A percentile compares a stretch with the other conserved stretches of the same genome.
Conservation (phyloP, 2,888 invertebrate species). For the Rhyacophila evoluta region DNA sequence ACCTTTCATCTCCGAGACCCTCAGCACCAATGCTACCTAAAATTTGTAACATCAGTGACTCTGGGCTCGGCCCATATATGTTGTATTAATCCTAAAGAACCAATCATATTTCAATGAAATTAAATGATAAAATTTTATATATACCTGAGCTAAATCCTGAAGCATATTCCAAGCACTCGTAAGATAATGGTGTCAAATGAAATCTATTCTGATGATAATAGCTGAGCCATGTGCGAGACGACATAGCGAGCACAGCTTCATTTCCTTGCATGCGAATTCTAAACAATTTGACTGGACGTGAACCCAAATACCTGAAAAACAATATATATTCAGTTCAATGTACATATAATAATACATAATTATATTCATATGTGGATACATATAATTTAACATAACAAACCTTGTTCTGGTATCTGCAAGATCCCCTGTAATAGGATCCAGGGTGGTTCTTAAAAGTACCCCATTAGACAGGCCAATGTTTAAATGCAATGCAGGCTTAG, state of each 20-base stretch:
- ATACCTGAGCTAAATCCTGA: constrained; percentile 89
- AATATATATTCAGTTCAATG: too few relatives aligned
- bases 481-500: constrained; percentile 83
- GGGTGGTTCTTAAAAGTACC: constrained; percentile 90
- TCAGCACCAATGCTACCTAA: constrained; percentile 52
- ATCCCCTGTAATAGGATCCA: constrained; percentile 96
- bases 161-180: constrained; percentile 97
- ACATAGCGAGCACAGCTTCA: constrained; percentile 97
- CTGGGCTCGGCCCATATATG: constrained; percentile 54
- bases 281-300: constrained; percentile 95
- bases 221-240: constrained; percentile 97
- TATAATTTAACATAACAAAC: too few relatives aligned
- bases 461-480: constrained; percentile 99
- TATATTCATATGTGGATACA: too few relatives aligned
- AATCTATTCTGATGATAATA: constrained; percentile 98
- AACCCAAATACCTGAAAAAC: constrained; percentile 90
- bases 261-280: constrained; percentile 95
- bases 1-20: constrained; percentile 50
- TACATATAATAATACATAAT: too few relatives aligned
- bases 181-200: constrained; percentile 95
- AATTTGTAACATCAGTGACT: constrained; percentile 50
- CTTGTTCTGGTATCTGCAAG: constrained; percentile 97
- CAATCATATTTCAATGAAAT: too few relatives aligned
- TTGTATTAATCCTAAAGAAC: too few relatives aligned
- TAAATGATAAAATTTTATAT: background rate